Evolutionary conservation across 2,113 vertebrate species (phyloP).

Genomic region (Xenus cinereus): DNA sequence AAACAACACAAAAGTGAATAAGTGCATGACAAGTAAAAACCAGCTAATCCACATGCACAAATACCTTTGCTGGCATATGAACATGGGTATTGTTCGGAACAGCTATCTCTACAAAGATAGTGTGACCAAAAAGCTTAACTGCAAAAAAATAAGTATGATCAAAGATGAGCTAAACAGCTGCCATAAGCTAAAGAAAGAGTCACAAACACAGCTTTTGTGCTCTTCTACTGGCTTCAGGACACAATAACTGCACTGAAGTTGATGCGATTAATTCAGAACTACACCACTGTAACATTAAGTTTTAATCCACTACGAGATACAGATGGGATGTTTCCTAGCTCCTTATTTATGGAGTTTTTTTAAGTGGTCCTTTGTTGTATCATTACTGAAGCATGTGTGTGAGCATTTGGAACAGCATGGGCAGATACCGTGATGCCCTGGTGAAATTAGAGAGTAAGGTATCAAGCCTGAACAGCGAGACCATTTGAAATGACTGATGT

Average conservation of each 20-base stretch:
- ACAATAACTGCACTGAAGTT: constrained; percentile 16
- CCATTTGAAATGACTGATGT: fast-evolving
- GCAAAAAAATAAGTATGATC: constrained; percentile 43
- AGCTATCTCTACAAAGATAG: constrained; percentile 47
- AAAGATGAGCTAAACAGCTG: constrained; percentile 63
- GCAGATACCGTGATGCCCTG: neutral
- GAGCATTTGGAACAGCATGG: neutral
- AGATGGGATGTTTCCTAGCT: neutral
- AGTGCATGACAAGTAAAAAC: constrained; percentile 22
- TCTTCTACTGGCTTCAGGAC: constrained; percentile 26
- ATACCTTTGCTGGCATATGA: constrained; percentile 43
- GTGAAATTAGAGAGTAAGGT: neutral
- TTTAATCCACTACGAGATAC: neutral
- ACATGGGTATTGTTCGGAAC: neutral
- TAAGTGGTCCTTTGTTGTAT: neutral
- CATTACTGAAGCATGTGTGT: neutral
- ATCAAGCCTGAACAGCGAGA: neutral
- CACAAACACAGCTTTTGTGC: constrained; percentile 33
- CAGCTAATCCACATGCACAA: constrained; percentile 36
- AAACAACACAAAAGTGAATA: neutral
- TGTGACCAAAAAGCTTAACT: constrained; percentile 62
- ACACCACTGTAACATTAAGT: neutral
- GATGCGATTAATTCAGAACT: constrained; percentile 33
- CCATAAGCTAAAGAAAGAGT: constrained; percentile 17
- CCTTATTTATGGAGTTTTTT: neutral